phyloP scores from a whole-genome alignment of 2,113 vertebrate genomes.

The Dicentrarchus labrax region DNA sequence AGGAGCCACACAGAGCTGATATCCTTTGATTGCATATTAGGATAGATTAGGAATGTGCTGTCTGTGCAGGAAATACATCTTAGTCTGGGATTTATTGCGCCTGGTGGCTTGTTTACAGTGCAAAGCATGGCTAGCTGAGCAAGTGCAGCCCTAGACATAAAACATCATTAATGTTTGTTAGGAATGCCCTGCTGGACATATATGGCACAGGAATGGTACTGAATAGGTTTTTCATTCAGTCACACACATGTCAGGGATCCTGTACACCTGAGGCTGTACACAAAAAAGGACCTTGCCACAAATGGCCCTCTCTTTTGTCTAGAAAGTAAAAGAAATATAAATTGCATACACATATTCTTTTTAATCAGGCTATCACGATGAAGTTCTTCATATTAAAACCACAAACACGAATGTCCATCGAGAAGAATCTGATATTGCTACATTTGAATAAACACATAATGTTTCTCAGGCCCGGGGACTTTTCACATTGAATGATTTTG shows the following conservation, averaged over 20 bases:
- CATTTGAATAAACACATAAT: conserved; percentile 5
- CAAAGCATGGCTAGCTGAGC: conserved; percentile 69
- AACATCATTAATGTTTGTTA: conserved; percentile 80
- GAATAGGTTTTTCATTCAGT: conserved; percentile 56
- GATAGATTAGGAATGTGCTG: conserved; percentile 72
- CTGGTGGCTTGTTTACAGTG: conserved; percentile 68
- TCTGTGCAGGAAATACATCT: conserved; percentile 74
- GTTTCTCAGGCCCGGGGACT: conserved; percentile 17
- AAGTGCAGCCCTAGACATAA: conserved; percentile 63
- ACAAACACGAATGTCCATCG: background rate
- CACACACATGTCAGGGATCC: conserved; percentile 45
- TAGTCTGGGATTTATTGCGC: conserved; percentile 68
- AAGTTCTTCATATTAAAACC: background rate
- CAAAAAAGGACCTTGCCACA: background rate
- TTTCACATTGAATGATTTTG: conserved; percentile 48
- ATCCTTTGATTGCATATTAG: conserved; percentile 63
- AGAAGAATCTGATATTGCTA: background rate
- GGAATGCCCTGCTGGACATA: conserved; percentile 54
- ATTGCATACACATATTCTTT: background rate
- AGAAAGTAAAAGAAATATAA: background rate
- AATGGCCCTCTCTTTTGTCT: background rate
- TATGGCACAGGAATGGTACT: conserved; percentile 48
- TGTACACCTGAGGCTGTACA: conserved; percentile 29
- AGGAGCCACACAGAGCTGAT: conserved; percentile 41
- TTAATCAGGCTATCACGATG: background rate